A percentile compares a stretch with the other conserved stretches of the same genome.
phyloP scores from a whole-genome alignment of 2,113 vertebrate species.

The Myrmecobius fasciatus region DNA sequence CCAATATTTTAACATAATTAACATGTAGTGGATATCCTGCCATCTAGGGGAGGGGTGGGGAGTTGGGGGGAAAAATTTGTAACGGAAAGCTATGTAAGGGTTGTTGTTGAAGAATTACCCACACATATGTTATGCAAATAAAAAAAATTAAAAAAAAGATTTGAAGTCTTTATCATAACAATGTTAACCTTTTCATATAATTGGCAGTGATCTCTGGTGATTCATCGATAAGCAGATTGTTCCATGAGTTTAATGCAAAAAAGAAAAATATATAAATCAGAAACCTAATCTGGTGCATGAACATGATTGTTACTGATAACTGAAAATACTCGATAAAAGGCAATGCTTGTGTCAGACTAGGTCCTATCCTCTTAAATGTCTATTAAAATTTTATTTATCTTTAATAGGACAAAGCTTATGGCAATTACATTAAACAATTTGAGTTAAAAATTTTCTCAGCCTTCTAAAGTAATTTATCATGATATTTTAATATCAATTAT shows the following conservation, averaged over 20 bases:
- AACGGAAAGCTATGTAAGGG: too few relatives aligned
- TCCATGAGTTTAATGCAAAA: conserved; percentile 5
- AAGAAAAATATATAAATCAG: neutral
- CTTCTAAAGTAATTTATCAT: conserved; percentile 13
- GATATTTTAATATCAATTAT: conserved; percentile 4
- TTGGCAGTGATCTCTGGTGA: neutral
- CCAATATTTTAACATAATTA: too few relatives aligned
- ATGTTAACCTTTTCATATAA: too few relatives aligned
- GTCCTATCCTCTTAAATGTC: conserved; percentile 23
- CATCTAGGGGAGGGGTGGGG: too few relatives aligned
- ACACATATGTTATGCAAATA: too few relatives aligned
- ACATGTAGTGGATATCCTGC: too few relatives aligned
- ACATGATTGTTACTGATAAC: neutral
- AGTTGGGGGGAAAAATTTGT: too few relatives aligned
- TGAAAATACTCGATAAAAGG: conserved; percentile 22
- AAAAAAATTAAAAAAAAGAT: too few relatives aligned
- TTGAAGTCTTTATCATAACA: neutral
- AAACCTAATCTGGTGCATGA: conserved; percentile 33
- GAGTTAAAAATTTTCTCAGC: neutral
- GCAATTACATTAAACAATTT: neutral
- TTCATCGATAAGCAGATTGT: neutral
- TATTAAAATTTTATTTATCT: conserved; percentile 28
- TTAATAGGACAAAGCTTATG: neutral
- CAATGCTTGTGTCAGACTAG: conserved; percentile 24
- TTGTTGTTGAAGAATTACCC: too few relatives aligned